Evolutionary conservation across 2,888 invertebrate genomes (phyloP).

Genomic region (Entomobrya proxima): DNA sequence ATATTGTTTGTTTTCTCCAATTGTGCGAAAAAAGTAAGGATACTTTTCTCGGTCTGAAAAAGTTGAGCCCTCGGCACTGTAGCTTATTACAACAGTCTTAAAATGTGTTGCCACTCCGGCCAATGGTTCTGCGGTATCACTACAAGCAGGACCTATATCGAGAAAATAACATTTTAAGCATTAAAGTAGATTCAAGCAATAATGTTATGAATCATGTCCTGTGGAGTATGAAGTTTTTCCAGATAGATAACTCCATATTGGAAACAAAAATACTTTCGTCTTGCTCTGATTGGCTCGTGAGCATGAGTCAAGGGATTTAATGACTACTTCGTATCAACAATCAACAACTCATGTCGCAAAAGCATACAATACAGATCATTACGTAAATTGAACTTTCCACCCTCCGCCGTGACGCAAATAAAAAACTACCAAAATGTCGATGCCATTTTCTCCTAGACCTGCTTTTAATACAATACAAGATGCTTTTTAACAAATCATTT

Average conservation of each 20-base stretch:
- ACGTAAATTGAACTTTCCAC: background rate
- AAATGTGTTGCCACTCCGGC: constrained; percentile 87
- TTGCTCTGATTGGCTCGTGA: background rate
- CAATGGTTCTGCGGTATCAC: constrained; percentile 88
- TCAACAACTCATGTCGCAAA: background rate
- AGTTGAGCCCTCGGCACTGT: constrained; percentile 86
- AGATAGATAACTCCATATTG: too few relatives aligned
- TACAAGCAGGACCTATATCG: constrained; percentile 84
- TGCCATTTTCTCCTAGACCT: background rate
- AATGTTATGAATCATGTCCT: too few relatives aligned
- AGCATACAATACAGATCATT: too few relatives aligned
- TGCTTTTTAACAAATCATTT: background rate
- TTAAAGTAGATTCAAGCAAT: background rate
- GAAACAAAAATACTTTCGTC: background rate
- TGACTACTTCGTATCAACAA: background rate
- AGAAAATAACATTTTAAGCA: background rate
- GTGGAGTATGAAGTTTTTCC: too few relatives aligned
- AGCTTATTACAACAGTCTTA: constrained; percentile 85
- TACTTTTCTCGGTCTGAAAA: constrained; percentile 84
- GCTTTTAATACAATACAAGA: background rate
- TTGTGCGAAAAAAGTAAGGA: constrained; percentile 88
- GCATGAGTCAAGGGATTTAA: background rate
- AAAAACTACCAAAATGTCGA: background rate
- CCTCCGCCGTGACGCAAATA: constrained; percentile 6
- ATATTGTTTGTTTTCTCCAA: constrained; percentile 86